Evolutionary conservation across 2,888 invertebrate species (phyloP), one percentile per base, ranked within the genome.

Genomic region (Endomychus coccineus): DNA sequence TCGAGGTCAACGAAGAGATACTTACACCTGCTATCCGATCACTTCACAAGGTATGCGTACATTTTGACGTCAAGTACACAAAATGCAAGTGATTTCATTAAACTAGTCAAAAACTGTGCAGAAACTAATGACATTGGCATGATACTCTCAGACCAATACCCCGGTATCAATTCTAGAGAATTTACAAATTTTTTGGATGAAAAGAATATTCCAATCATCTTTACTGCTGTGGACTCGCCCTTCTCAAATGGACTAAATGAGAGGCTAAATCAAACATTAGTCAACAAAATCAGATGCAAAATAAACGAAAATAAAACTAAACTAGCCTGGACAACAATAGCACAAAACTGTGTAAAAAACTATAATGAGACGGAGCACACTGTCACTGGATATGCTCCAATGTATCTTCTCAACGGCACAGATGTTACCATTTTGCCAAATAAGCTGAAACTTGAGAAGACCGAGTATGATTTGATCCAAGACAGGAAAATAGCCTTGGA

Each of bases 61-160:
- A 36, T 31, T 3, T 6, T 24, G 12, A 24, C 24, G 4, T 24
- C 30, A 22, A 36, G 23, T 13, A 36, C 30, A 5, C 35, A 28
- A 12, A 35, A 15, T 21, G 27, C 34, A 9, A 3, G 11, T 7
- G 29, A 36, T 11, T 36, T 36, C 10, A 29, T 36, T 11, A 36
- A 29, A 12, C 16, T 36, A 22, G 7, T 22, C 2, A 15, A n/a
- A 14, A 21, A 11, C 2, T 7, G 28, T 4, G 2, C 23, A n/a
- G 15, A 29, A 3, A 4, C n/a, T 6, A n/a, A 36, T 2, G 10
- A 36, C 7, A 29, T 36, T 16, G 29, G 13, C n/a, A 36, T 29
- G 29, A 2, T 36, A 3, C 16, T 29, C 3, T 14, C 36, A 3
- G 36, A 55, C 30, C 51, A 56, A 46, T 50, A 55, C 27, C 54